A percentile compares a stretch with the other conserved stretches of the same genome.
Evolutionary conservation across 1,140 invertebrate species (phyloP).

Genomic region (Panagrolaimus sp.): DNA sequence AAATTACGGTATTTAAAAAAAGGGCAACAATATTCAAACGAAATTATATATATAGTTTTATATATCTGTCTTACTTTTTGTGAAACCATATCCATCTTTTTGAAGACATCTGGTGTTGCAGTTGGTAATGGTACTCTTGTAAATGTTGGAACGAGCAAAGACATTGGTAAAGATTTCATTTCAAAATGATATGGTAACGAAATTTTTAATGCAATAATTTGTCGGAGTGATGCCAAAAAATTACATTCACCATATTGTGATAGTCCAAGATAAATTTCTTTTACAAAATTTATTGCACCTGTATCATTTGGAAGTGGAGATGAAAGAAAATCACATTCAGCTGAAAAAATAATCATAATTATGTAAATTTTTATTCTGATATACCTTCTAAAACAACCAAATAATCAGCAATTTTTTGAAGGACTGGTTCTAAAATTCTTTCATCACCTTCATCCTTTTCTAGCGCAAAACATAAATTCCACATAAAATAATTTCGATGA

Average conservation of each 20-base stretch:
- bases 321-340: slow-evolving; percentile 21
- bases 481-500: slow-evolving; percentile 9
- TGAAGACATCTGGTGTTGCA: slow-evolving; percentile 16
- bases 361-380: too few relatives aligned
- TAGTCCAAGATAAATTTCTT: not conserved
- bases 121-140: slow-evolving; percentile 47
- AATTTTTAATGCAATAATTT: slow-evolving; percentile 3
- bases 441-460: slow-evolving; percentile 24
- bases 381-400: slow-evolving; percentile 51
- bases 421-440: slow-evolving; percentile 52
- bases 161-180: slow-evolving; percentile 17
- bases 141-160: slow-evolving; percentile 52
- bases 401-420: slow-evolving; percentile 56
- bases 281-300: slow-evolving; percentile 12
- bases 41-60: too few relatives aligned
- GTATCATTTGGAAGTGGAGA: slow-evolving; percentile 24
- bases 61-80: too few relatives aligned
- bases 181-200: slow-evolving; percentile 11
- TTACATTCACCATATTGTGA: not conserved
- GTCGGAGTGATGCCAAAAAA: not conserved
- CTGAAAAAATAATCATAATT: too few relatives aligned
- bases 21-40: too few relatives aligned
- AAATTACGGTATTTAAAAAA: too few relatives aligned
- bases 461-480: not conserved
- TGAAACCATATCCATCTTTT: slow-evolving; percentile 55